A percentile compares a stretch with the other conserved stretches of the same genome.
Conservation (phyloP, 2,888 invertebrate genomes). For the Euphydryas editha region DNA sequence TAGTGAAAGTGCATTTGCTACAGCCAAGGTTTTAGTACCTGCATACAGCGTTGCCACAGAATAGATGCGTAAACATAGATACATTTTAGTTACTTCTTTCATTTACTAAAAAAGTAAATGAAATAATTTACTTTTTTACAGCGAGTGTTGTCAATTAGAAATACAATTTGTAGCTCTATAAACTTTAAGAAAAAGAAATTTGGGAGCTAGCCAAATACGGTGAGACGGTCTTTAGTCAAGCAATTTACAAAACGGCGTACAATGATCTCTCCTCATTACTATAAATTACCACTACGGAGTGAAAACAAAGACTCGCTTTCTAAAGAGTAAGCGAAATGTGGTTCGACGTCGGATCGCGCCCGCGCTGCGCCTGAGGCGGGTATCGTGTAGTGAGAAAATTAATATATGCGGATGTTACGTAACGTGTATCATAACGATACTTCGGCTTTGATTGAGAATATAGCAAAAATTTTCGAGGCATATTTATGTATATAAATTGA, state of each 20-base stretch:
- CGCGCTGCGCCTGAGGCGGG: conserved; percentile 20
- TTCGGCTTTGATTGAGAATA: background rate
- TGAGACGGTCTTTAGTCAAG: conserved; percentile 55
- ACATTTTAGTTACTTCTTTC: conserved; percentile 29
- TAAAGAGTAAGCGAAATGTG: conserved; percentile 71
- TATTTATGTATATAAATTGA: background rate
- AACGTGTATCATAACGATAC: conserved; percentile 39
- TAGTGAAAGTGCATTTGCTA: conserved; percentile 61
- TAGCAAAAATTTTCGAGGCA: background rate
- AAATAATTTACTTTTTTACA: conserved; percentile 28
- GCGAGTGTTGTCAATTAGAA: conserved; percentile 38
- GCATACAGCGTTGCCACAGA: conserved; percentile 42
- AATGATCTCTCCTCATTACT: conserved; percentile 75
- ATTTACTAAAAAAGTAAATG: no score
- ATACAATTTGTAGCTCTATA: conserved; percentile 43
- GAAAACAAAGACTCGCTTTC: conserved; percentile 80
- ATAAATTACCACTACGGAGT: conserved; percentile 71
- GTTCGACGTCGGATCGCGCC: conserved; percentile 48
- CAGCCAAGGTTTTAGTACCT: conserved; percentile 62
- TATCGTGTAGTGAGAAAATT: conserved; percentile 49
- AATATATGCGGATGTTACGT: conserved; percentile 67
- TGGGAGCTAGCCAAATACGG: conserved; percentile 62
- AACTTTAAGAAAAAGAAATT: conserved; percentile 47
- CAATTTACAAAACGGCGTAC: conserved; percentile 69
- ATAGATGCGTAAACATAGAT: conserved; percentile 41